phyloP scores from a whole-genome alignment of 64 coral and sea anemone species.

The Pocillopora verrucosa region DNA sequence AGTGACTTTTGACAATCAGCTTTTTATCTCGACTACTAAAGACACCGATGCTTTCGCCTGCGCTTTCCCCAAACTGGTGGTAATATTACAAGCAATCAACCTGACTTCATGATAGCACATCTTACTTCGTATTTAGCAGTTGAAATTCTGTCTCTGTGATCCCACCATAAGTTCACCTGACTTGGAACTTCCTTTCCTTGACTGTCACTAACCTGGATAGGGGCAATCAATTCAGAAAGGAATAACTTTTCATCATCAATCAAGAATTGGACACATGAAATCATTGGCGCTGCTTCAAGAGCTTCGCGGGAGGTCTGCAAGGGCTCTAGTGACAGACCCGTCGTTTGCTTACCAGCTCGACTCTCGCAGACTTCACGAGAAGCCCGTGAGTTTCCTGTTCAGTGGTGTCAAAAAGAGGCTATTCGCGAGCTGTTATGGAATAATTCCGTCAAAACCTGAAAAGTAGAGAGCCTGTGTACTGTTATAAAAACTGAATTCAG shows the following conservation, averaged over 20 bases:
- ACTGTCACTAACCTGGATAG: conserved; percentile 53
- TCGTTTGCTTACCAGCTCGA: too few species aligned
- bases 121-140: conserved; percentile 60
- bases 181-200: conserved; percentile 54
- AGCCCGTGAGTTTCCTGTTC: too few species aligned
- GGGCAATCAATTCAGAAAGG: not conserved
- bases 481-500: not conserved
- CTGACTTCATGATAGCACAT: not conserved
- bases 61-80: too few species aligned
- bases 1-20: not conserved
- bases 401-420: too few species aligned
- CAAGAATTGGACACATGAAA: not conserved
- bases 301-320: too few species aligned
- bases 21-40: too few species aligned
- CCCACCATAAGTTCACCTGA: conserved; percentile 66
- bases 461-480: too few species aligned
- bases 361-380: too few species aligned
- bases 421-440: too few species aligned
- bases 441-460: too few species aligned
- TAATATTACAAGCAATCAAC: not conserved
- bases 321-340: too few species aligned
- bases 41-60: too few species aligned
- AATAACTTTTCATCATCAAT: not conserved
- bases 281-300: not conserved
- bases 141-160: conserved; percentile 53